These are phyloP conservation scores for Vidua macroura DNA, from an alignment of 2,113 vertebrate species.

Conservation along the genomic window DNA sequence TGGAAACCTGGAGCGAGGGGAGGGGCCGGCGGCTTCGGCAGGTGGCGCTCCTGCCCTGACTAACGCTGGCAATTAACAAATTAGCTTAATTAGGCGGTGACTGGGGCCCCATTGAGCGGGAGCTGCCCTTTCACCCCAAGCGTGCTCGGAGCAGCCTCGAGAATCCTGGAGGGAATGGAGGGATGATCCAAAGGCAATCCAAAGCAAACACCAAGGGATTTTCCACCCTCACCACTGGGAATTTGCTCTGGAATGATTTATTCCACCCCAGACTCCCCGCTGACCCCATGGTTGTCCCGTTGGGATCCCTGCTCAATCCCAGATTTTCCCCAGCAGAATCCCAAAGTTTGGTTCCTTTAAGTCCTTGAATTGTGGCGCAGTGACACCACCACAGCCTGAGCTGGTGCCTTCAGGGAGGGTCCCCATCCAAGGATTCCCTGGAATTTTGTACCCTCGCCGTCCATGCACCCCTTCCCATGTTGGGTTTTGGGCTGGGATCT, in stretches of 20 bases:
- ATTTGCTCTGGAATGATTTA: rapidly evolving
- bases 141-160: rapidly evolving
- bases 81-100: constrained; percentile 17
- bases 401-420: background rate
- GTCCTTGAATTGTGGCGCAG: too few species aligned
- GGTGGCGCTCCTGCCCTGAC: constrained; percentile 44
- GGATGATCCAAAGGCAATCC: background rate
- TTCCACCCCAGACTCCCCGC: too few species aligned
- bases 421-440: background rate
- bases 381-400: too few species aligned
- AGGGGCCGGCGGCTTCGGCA: background rate
- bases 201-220: rapidly evolving
- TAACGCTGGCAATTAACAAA: constrained; percentile 41
- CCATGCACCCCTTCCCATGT: rapidly evolving
- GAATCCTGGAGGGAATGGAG: background rate
- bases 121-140: background rate
- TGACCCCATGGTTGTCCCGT: rapidly evolving
- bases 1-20: background rate
- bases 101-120: background rate
- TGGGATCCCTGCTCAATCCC: background rate
- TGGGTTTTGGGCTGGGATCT: background rate
- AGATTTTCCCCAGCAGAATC: background rate
- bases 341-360: background rate
- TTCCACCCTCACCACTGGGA: rapidly evolving
- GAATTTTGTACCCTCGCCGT: background rate